A percentile compares a stretch with the other conserved stretches of the same genome.
phyloP scores from a whole-genome alignment of 2,888 invertebrate genomes.

The Rhingia campestris region DNA sequence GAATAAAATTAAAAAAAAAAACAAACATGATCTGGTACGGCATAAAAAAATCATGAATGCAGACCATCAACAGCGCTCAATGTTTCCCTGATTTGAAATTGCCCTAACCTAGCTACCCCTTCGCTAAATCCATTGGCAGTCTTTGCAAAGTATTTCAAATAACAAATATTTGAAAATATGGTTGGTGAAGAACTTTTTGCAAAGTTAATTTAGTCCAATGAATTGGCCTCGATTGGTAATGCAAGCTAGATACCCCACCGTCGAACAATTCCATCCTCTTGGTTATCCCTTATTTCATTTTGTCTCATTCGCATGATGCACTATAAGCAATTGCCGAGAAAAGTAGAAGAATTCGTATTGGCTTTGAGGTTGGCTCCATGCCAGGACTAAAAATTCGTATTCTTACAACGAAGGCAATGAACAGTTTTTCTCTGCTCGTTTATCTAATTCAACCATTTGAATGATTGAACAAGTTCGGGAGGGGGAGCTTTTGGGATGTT shows the following conservation, averaged over 20 bases:
- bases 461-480: conserved; percentile 12
- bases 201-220: conserved; percentile 41
- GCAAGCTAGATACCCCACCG: conserved; percentile 24
- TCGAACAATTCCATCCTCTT: conserved; percentile 2
- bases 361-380: conserved; percentile 57
- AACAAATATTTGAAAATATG: not conserved
- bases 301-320: conserved; percentile 7
- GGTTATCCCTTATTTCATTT: conserved; percentile 25
- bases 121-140: not conserved
- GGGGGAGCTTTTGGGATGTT: conserved; percentile 8
- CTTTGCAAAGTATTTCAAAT: not conserved
- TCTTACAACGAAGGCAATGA: conserved; percentile 71
- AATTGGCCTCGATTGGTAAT: conserved; percentile 50
- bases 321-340: conserved; percentile 42
- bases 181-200: conserved; percentile 9
- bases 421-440: conserved; percentile 7
- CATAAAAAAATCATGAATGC: too few species aligned
- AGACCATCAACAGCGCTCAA: too few species aligned
- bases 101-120: not conserved
- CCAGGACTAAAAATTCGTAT: conserved; percentile 57
- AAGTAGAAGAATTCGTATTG: conserved; percentile 60
- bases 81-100: not conserved
- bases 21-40: too few species aligned
- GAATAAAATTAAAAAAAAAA: too few species aligned
- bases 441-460: conserved; percentile 54